A percentile compares a stretch with the other conserved stretches of the same genome.
phyloP scores from a whole-genome alignment of 2,888 invertebrate species.

The Aspidiotus rigidus region DNA sequence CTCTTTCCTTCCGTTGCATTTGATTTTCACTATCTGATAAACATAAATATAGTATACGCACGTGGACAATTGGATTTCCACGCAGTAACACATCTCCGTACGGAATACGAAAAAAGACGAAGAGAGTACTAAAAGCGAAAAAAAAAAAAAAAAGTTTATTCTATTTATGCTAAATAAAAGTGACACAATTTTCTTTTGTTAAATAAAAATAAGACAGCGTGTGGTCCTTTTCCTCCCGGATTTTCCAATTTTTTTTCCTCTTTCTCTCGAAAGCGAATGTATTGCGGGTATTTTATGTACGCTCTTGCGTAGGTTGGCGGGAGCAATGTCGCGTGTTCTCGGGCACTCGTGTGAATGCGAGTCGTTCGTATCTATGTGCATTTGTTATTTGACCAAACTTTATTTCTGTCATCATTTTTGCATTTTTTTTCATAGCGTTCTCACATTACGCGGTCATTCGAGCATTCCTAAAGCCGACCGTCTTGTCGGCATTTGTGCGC shows the following conservation, averaged over 20 bases:
- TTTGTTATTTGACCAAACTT: too few relatives aligned
- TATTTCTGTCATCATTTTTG: too few relatives aligned
- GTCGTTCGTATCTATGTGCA: too few relatives aligned
- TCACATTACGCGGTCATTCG: too few relatives aligned
- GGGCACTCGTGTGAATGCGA: too few relatives aligned
- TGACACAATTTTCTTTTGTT: slow-evolving; percentile 31
- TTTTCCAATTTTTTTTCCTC: background rate
- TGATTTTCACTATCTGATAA: slow-evolving; percentile 31
- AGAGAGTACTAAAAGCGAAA: too few relatives aligned
- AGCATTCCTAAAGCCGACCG: too few relatives aligned
- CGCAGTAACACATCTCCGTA: slow-evolving; percentile 17
- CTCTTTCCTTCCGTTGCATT: slow-evolving; percentile 13
- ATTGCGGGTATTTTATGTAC: background rate
- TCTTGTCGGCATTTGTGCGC: too few relatives aligned
- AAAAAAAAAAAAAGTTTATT: slow-evolving; percentile 19
- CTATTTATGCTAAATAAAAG: slow-evolving; percentile 34
- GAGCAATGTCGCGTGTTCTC: too few relatives aligned
- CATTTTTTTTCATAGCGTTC: too few relatives aligned
- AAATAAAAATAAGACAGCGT: slow-evolving; percentile 28
- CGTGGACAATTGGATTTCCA: slow-evolving; percentile 34
- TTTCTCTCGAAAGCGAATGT: slow-evolving; percentile 6
- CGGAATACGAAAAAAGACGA: slow-evolving; percentile 23
- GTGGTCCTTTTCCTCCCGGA: background rate
- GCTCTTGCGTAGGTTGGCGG: background rate
- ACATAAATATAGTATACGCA: slow-evolving; percentile 29